A percentile compares a stretch with the other conserved stretches of the same genome.
phyloP scores from a whole-genome alignment of 2,113 vertebrate genomes.

The Rhea americana region DNA sequence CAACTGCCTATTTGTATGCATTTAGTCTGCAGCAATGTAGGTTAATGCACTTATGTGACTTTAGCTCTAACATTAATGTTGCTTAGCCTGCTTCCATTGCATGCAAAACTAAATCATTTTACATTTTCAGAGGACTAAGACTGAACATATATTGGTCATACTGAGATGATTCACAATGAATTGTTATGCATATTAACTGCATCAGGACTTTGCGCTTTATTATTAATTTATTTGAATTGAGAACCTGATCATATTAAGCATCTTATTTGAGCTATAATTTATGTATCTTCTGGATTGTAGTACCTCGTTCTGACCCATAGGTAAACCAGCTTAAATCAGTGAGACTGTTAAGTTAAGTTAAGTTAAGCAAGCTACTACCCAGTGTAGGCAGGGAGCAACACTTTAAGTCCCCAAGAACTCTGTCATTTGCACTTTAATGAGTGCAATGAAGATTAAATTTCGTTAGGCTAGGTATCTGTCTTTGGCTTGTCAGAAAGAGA shows the following conservation, averaged over 20 bases:
- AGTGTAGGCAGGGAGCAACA: background rate
- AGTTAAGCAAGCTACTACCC: background rate
- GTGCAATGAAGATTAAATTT: background rate
- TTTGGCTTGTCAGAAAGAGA: background rate
- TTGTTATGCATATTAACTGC: background rate
- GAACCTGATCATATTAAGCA: background rate
- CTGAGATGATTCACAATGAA: background rate
- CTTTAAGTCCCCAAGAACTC: background rate
- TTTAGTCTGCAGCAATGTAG: background rate
- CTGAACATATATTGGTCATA: background rate
- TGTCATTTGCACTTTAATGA: background rate
- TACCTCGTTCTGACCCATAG: background rate
- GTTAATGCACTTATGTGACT: background rate
- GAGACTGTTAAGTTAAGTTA: background rate
- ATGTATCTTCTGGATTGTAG: background rate
- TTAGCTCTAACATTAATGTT: background rate
- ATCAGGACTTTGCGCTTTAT: background rate
- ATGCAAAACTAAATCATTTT: background rate
- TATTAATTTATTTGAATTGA: background rate
- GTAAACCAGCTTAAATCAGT: background rate
- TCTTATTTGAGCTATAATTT: background rate
- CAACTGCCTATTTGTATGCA: background rate
- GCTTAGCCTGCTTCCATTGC: background rate
- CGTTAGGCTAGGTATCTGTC: background rate
- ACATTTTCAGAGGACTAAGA: background rate